A percentile compares a stretch with the other conserved stretches of the same genome.
Evolutionary conservation across 2,113 vertebrate species (phyloP).

Genomic region (Grantiella picta): DNA sequence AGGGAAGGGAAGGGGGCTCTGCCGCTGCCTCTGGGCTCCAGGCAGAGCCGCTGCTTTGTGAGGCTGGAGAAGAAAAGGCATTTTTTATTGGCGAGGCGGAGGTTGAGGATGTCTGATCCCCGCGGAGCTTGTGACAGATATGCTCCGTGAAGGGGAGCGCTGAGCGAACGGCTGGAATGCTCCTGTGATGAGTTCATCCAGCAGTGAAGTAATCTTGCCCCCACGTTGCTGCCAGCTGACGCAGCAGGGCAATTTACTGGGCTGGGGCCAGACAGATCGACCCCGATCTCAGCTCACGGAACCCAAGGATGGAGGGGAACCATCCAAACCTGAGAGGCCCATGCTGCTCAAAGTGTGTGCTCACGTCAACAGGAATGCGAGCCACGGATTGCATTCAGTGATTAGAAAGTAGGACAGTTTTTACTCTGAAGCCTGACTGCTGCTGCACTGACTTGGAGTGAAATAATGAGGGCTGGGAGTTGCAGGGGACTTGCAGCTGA

Average conservation of each 20-base stretch:
- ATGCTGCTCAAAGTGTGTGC: fast-evolving
- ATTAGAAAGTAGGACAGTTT: conserved; percentile 9
- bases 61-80: background rate
- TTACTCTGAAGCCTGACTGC: background rate
- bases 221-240: background rate
- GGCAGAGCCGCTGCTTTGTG: background rate
- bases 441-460: background rate
- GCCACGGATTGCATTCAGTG: background rate
- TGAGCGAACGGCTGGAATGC: background rate
- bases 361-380: fast-evolving
- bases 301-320: background rate
- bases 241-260: background rate
- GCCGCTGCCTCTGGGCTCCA: background rate
- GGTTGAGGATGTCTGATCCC: conserved; percentile 2
- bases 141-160: background rate
- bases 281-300: fast-evolving
- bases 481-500: background rate
- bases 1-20: background rate
- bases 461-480: conserved; percentile 46
- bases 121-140: background rate
- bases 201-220: background rate
- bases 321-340: background rate
- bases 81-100: background rate
- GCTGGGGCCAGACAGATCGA: background rate
- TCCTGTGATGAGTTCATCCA: conserved; percentile 7